Conservation (phyloP, 2,113 vertebrate genomes). For the Vanacampus margaritifer region DNA sequence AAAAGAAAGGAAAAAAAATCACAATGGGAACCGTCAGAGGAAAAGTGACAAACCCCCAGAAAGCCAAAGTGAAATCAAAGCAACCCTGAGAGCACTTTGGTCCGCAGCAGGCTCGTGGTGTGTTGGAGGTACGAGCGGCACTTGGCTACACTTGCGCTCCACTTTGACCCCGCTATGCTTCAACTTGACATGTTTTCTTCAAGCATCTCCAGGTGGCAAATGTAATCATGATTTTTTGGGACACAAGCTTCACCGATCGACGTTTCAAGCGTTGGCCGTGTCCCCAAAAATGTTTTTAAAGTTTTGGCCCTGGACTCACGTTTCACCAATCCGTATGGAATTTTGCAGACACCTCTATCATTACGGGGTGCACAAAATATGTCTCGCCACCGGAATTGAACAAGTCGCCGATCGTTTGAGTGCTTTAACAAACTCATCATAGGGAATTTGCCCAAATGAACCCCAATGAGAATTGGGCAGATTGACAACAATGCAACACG, state of each 20-base stretch:
- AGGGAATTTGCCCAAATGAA: no score
- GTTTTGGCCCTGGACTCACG: no score
- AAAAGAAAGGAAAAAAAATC: not conserved
- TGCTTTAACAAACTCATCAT: no score
- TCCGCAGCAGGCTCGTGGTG: constrained; percentile 33
- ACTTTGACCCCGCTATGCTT: constrained; percentile 21
- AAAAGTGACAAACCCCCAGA: constrained; percentile 12
- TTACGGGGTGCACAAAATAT: no score
- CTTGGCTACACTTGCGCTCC: constrained; percentile 7
- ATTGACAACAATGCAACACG: no score
- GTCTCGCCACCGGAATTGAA: no score
- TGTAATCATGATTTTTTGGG: constrained; percentile 8
- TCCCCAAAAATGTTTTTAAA: not conserved
- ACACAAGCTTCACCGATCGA: not conserved
- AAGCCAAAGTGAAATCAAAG: constrained; percentile 17
- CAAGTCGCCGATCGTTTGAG: no score
- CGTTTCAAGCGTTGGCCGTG: not conserved
- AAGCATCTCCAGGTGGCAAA: constrained; percentile 18
- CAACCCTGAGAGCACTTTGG: constrained; percentile 51
- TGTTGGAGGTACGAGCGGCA: constrained; percentile 12
- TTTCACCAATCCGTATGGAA: no score
- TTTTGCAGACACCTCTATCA: no score
- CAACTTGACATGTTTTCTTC: constrained; percentile 19
- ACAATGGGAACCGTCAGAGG: not conserved
- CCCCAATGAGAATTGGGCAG: not conserved